These are phyloP conservation scores for Tachystola acroxantha DNA, from an alignment of 2,888 invertebrate species.

Conservation along the genomic window DNA sequence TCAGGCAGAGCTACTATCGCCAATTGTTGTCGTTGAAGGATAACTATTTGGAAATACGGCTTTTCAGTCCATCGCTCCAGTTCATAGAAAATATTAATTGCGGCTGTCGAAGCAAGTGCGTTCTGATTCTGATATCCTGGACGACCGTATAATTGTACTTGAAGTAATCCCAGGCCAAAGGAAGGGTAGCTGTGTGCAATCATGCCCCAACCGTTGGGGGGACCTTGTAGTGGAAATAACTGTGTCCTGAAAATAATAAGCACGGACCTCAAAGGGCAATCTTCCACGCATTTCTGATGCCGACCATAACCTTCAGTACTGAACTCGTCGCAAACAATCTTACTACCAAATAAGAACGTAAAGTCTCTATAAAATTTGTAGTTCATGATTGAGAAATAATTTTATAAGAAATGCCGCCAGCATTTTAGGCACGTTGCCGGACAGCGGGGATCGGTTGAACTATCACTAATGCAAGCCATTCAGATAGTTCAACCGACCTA, in stretches of 20 bases:
- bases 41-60: conserved; percentile 41
- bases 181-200: conserved; percentile 51
- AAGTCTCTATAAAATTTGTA: too few species aligned
- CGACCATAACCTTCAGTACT: too few species aligned
- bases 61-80: conserved; percentile 54
- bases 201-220: conserved; percentile 55
- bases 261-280: too few species aligned
- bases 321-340: too few species aligned
- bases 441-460: too few species aligned
- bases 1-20: conserved; percentile 56
- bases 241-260: conserved; percentile 28
- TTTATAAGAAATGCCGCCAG: too few species aligned
- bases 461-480: too few species aligned
- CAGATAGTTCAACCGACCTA: too few species aligned
- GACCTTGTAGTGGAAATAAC: conserved; percentile 41
- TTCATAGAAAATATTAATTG: conserved; percentile 38
- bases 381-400: too few species aligned
- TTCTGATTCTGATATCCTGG: conserved; percentile 38
- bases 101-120: conserved; percentile 39
- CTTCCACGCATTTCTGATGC: too few species aligned
- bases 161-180: conserved; percentile 35
- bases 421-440: too few species aligned
- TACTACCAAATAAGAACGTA: too few species aligned
- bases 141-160: conserved; percentile 42
- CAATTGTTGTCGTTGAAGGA: conserved; percentile 45